phyloP scores from a whole-genome alignment of 2,113 vertebrate species.

The Tychaedon coryphoeus region DNA sequence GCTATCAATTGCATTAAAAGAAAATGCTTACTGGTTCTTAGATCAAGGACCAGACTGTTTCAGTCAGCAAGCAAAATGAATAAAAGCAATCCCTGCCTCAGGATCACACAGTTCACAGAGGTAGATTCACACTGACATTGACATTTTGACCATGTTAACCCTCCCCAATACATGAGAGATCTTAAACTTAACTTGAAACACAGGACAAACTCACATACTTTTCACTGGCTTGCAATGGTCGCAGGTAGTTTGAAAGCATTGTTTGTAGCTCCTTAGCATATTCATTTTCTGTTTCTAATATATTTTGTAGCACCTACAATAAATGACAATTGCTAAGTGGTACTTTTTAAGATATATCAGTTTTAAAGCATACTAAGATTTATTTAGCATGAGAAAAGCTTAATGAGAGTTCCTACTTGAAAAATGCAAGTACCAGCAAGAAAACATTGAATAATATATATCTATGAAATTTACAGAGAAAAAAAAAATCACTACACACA shows the following conservation, averaged over 20 bases:
- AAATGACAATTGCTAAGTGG: background rate
- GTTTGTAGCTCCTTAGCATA: slow-evolving; percentile 96
- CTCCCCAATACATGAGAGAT: background rate
- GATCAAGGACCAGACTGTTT: background rate
- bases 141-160: background rate
- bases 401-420: background rate
- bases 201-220: slow-evolving; percentile 80
- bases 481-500: background rate
- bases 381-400: background rate
- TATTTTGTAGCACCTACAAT: slow-evolving; percentile 96
- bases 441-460: background rate
- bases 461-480: background rate
- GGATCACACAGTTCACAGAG: background rate
- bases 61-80: background rate
- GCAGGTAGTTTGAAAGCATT: slow-evolving; percentile 90
- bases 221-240: slow-evolving; percentile 89
- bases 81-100: background rate
- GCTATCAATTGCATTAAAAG: background rate
- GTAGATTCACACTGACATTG: background rate
- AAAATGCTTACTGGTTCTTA: background rate
- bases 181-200: background rate
- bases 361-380: background rate
- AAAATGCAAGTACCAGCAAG: background rate
- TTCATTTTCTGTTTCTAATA: slow-evolving; percentile 97
- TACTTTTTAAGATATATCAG: background rate